phyloP scores from a whole-genome alignment of 2,888 invertebrate species.

The Palloptera scutellata region DNA sequence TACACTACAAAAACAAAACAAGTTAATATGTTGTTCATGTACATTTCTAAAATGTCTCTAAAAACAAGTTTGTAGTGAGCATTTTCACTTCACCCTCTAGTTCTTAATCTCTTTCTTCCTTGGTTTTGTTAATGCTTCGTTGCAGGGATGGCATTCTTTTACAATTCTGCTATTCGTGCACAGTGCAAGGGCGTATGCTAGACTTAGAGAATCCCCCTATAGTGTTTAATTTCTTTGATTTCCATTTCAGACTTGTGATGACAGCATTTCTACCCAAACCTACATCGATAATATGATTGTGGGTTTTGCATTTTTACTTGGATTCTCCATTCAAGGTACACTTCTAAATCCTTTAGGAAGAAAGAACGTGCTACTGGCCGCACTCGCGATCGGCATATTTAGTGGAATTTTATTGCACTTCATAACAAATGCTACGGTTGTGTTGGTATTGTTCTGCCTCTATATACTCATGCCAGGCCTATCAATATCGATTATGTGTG shows the following conservation, averaged over 20 bases:
- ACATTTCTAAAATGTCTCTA: no score
- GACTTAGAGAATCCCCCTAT: no score
- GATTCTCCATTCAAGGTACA: slow-evolving; percentile 55
- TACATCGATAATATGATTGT: slow-evolving; percentile 57
- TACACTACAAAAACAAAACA: no score
- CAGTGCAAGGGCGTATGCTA: no score
- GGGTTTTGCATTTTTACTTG: slow-evolving; percentile 55
- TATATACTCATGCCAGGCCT: slow-evolving; percentile 55
- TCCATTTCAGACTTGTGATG: slow-evolving; percentile 50
- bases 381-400: slow-evolving; percentile 46
- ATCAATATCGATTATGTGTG: slow-evolving; percentile 55
- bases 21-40: no score
- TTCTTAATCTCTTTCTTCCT: no score
- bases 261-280: slow-evolving; percentile 50
- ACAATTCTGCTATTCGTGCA: no score
- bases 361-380: slow-evolving; percentile 51
- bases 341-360: slow-evolving; percentile 57
- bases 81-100: no score
- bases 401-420: slow-evolving; percentile 56
- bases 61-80: no score
- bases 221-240: no score
- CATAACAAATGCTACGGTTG: slow-evolving; percentile 46
- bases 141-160: no score
- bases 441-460: slow-evolving; percentile 56
- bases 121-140: no score